Conservation (phyloP, 2,888 invertebrate species). For the Azorinus chamasolen region DNA sequence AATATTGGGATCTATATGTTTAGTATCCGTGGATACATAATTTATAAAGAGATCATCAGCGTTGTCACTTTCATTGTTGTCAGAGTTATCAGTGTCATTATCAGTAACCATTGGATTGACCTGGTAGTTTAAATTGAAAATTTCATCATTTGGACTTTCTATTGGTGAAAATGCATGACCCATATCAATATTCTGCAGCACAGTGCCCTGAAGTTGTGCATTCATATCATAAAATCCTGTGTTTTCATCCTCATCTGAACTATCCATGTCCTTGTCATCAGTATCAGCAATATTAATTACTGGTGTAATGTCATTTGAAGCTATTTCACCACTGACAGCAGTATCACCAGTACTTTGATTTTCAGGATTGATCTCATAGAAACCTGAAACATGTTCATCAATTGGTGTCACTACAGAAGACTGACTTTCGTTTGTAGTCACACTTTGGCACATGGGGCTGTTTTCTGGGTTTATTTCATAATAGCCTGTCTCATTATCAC, state of each 20-base stretch:
- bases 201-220: slow-evolving; percentile 53
- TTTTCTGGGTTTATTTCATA: slow-evolving; percentile 48
- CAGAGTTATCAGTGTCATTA: slow-evolving; percentile 13
- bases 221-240: slow-evolving; percentile 43
- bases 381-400: slow-evolving; percentile 28
- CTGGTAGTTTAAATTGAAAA: slow-evolving; percentile 36
- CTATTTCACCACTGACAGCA: no score
- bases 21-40: background rate
- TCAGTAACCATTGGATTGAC: slow-evolving; percentile 58
- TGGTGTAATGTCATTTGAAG: no score
- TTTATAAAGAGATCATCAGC: background rate
- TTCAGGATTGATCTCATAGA: slow-evolving; percentile 43
- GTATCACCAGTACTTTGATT: background rate
- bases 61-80: slow-evolving; percentile 1
- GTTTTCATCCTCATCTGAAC: slow-evolving; percentile 13
- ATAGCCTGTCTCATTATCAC: slow-evolving; percentile 57
- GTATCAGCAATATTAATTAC: no score
- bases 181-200: slow-evolving; percentile 56
- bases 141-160: slow-evolving; percentile 58
- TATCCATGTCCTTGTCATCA: slow-evolving; percentile 4
- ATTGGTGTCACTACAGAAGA: slow-evolving; percentile 48
- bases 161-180: slow-evolving; percentile 60
- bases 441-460: slow-evolving; percentile 17
- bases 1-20: background rate
- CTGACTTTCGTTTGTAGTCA: slow-evolving; percentile 21